These are phyloP conservation scores for Octonoba sinensis DNA, from an alignment of 2,888 invertebrate species.

Conservation along the genomic window DNA sequence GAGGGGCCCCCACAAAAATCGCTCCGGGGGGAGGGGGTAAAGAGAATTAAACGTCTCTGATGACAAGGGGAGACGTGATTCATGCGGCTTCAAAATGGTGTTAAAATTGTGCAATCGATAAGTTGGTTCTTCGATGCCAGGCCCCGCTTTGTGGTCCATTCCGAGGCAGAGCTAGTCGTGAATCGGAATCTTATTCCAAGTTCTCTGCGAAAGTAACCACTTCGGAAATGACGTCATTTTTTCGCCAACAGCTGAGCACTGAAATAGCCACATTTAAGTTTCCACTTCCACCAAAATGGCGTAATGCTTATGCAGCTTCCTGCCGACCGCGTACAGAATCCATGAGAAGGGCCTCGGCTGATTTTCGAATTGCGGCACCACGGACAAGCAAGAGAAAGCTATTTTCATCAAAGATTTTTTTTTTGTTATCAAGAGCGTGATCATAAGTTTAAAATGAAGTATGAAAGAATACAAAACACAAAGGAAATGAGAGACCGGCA, in stretches of 20 bases:
- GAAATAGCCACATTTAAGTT: not conserved
- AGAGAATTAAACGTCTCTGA: slow-evolving; percentile 12
- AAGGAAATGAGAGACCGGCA: too few relatives aligned
- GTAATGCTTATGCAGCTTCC: not conserved
- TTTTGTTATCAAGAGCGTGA: too few relatives aligned
- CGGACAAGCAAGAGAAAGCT: too few relatives aligned
- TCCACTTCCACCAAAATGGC: not conserved
- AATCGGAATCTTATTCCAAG: not conserved
- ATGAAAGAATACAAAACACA: too few relatives aligned
- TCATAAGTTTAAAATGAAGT: too few relatives aligned
- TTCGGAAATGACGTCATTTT: not conserved
- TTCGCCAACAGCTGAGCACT: not conserved
- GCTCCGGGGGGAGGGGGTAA: not conserved
- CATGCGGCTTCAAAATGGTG: not conserved
- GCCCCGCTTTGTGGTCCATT: too few relatives aligned
- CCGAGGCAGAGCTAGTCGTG: too few relatives aligned
- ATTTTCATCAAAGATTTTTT: too few relatives aligned
- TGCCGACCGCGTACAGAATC: too few relatives aligned
- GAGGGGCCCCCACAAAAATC: too few relatives aligned
- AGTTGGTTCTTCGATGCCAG: not conserved
- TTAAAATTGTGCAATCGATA: slow-evolving; percentile 6
- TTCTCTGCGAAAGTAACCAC: not conserved
- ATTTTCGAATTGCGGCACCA: too few relatives aligned
- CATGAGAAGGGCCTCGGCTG: too few relatives aligned
- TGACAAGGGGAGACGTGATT: slow-evolving; percentile 13